Base-by-base conservation (phyloP, 37 sponge, comb jelly and placozoan species). In the Aphrocallistes beatrix region DNA sequence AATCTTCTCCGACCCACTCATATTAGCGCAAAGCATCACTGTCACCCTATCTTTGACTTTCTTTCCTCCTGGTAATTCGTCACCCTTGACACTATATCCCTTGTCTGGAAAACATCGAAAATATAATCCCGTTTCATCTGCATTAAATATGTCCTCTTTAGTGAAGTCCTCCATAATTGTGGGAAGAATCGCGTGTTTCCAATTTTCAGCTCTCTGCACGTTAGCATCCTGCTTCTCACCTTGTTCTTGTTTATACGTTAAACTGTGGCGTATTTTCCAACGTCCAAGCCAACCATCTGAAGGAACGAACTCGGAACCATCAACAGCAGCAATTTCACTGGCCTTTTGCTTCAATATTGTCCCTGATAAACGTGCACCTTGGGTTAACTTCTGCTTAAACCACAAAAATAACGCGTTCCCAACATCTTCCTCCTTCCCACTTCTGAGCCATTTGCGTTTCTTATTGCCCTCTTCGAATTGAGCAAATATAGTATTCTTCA, bases 261-360 rank as follows among this genome's bases (percentile, higher is more conserved):
- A 16, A 34, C 51, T 69, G 60, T 69, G 86, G 10, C 39, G 28
- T 28, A 25, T 30, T 37, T 86, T 86, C 86, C 86, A 86, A 9
- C 86, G 81, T 40, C 81, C 60, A 25, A 86, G 82, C 86, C 86
- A 86, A 36, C 86, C 86, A 37, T 86, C 86, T 37, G 37, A 82
- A 82, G 86, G 39, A 38, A 81, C 37, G 23, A 86, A 86, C 34
- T 81, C 82, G 1, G 82, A 38, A 6, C 86, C 82, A 21, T 45
- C 37, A 16, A 45, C 50, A 1, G 23, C 32, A 37, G 82, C 86
- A 10, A 82, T 28, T 82, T 81, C 82, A 16, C 38, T 82, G 28
- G 86, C 86, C 82, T 86, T 86, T 38, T 82, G 85, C 32, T 85
- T 32, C 38, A 85, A 51, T 25, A 85, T 23, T 37, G 51, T 49